These are phyloP conservation scores for Catharus bicknelli DNA, from an alignment of 2,113 vertebrate species.

Conservation along the genomic window DNA sequence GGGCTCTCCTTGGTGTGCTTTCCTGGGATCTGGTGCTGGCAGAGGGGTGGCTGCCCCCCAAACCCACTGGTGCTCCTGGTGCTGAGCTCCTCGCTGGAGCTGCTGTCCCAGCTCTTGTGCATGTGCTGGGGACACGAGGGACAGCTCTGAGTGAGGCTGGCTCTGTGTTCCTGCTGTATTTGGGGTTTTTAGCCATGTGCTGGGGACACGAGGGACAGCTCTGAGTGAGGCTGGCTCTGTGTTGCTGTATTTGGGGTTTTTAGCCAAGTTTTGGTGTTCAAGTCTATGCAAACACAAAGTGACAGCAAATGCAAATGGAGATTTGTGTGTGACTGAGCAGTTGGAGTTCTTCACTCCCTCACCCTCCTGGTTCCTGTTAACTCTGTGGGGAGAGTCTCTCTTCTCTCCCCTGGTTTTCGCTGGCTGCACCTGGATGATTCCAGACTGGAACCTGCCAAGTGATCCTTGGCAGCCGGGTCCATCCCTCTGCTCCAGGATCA, in stretches of 20 bases:
- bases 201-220: rapidly evolving
- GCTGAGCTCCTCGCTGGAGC: neutral
- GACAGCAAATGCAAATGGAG: neutral
- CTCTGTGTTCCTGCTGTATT: neutral
- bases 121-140: rapidly evolving
- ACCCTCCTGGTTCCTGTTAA: neutral
- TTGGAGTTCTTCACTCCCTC: neutral
- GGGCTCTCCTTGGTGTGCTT: rapidly evolving
- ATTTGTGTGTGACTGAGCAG: neutral
- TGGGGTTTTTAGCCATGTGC: neutral
- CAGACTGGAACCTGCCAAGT: neutral
- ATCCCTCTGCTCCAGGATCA: rapidly evolving
- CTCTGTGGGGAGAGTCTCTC: neutral
- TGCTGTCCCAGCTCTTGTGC: neutral
- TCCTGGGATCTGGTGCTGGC: neutral
- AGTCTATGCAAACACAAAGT: neutral
- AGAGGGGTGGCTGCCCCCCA: neutral
- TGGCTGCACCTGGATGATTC: neutral
- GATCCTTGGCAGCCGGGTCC: neutral
- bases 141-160: rapidly evolving
- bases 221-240: rapidly evolving
- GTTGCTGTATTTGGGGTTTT: neutral
- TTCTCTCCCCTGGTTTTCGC: neutral
- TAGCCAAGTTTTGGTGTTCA: neutral
- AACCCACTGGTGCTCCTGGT: neutral